Base-by-base conservation (phyloP, 2,888 invertebrate genomes). In the Mellilla xanthometata region DNA sequence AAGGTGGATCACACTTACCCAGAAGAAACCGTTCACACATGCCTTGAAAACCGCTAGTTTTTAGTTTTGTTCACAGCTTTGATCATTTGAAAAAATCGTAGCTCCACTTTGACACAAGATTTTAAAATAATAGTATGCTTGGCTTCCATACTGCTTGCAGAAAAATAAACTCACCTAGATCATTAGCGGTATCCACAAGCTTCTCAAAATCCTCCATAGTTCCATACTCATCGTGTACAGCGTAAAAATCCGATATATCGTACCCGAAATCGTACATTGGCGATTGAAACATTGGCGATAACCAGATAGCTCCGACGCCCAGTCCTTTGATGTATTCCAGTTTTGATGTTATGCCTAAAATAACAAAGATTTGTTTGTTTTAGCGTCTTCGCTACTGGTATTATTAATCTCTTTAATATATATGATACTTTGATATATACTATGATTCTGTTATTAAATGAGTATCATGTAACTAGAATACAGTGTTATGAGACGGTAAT, bases 211-310 rank as follows among this genome's bases (percentile, higher is more conserved):
- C 95, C 8, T 88, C 83, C 91, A 95, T 91, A 0, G 91, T 93
- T 1, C 96, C 96, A 65, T 93, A 96, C 35, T 93, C 89, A 2
- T 92, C 90, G 36, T 95, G 94, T 22, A 96, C 91, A 2, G 87
- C 91, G 11, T 86, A 92, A 66, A 93, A 95, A 71, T 95, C 92
- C 0, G 93, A 85, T 46, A 96, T 93, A 65, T 96, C 96, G 62
- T 96, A 96, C 1, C 96, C 96, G 67, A 94, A 94, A 70, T 96
- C 96, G 7, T 91, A 91, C 94, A 95, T 94, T 0, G 95, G 95
- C 0, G 95, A 94, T 52, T 90, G 84, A 59, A 84, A 90, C 58
- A 96, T 93, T 0, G 96, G 95, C 39, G 94, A 94, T 5, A 96
- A 64, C 95, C 95, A 95, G 24, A 95, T 89, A 2, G 93, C 93